Conservation (phyloP, 1,140 invertebrate species). For the Drosophila nebulosa region DNA sequence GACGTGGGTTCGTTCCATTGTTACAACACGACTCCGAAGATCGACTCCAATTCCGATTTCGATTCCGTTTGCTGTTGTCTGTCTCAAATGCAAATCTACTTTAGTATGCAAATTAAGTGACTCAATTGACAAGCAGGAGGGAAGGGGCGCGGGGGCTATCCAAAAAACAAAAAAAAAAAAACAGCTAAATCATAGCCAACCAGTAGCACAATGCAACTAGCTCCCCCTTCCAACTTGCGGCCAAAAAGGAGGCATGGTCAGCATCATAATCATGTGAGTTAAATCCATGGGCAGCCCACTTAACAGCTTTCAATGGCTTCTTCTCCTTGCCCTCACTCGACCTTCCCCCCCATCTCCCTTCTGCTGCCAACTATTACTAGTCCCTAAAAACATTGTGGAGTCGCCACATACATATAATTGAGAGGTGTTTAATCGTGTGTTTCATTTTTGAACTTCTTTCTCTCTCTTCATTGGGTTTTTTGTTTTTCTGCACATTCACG, state of each 20-base stretch:
- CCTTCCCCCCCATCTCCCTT: not conserved
- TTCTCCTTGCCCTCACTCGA: not conserved
- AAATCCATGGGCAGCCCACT: slow-evolving; percentile 59
- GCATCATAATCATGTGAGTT: slow-evolving; percentile 73
- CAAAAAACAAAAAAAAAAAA: slow-evolving; percentile 26
- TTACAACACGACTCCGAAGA: slow-evolving; percentile 44
- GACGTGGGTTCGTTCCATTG: slow-evolving; percentile 43
- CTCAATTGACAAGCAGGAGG: slow-evolving; percentile 54
- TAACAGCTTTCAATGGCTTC: slow-evolving; percentile 54
- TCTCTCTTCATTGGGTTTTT: slow-evolving; percentile 64
- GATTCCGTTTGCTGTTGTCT: slow-evolving; percentile 31
- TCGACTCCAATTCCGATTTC: not conserved
- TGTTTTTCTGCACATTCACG: slow-evolving; percentile 75
- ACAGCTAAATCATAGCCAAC: slow-evolving; percentile 38
- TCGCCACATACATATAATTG: slow-evolving; percentile 62
- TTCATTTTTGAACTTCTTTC: slow-evolving; percentile 28
- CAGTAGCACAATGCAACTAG: too few relatives aligned
- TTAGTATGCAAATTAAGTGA: slow-evolving; percentile 77
- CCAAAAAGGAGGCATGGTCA: slow-evolving; percentile 16
- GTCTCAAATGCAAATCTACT: slow-evolving; percentile 70
- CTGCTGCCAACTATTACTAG: not conserved
- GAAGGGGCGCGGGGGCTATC: too few relatives aligned
- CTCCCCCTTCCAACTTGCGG: not conserved
- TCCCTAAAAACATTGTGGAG: not conserved
- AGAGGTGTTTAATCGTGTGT: slow-evolving; percentile 81